Percentiles rank a stretch among this genome's conserved stretches.
phyloP scores from a whole-genome alignment of 2,888 invertebrate genomes.

The Dexiosoma caninum region DNA sequence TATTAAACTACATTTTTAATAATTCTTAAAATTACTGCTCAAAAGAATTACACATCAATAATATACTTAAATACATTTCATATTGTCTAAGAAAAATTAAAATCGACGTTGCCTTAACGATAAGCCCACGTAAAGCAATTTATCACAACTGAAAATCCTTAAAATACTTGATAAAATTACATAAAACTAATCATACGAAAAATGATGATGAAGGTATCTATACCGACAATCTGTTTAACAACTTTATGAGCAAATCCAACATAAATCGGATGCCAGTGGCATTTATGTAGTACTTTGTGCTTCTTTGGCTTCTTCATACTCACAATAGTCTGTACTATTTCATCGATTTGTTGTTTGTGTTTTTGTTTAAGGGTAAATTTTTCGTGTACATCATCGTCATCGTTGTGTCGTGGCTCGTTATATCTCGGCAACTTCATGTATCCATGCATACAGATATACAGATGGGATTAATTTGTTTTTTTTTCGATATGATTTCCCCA shows the following conservation, averaged over 20 bases:
- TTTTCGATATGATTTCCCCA: background rate
- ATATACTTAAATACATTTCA: too few species aligned
- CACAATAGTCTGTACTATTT: conserved; percentile 2
- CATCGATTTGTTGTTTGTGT: background rate
- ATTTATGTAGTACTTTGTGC: conserved; percentile 40
- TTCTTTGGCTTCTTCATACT: conserved; percentile 36
- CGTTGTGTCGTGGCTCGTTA: conserved; percentile 61
- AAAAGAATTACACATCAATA: background rate
- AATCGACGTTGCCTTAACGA: background rate
- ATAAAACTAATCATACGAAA: conserved; percentile 75
- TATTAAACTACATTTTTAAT: too few species aligned
- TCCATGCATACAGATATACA: background rate
- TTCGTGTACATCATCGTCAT: conserved; percentile 27
- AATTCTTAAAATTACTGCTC: too few species aligned
- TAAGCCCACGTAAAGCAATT: conserved; percentile 41
- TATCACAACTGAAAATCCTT: conserved; percentile 71
- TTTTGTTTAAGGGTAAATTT: background rate
- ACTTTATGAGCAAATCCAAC: conserved; percentile 76
- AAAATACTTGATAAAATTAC: conserved; percentile 76
- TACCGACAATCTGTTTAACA: conserved; percentile 76
- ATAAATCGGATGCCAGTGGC: conserved; percentile 72
- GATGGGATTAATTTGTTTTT: conserved; percentile 28
- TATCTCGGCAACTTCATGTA: conserved; percentile 24
- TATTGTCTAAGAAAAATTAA: background rate
- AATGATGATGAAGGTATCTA: conserved; percentile 71